These are phyloP conservation scores for Limanda limanda DNA, from an alignment of 2,113 vertebrate genomes.

Conservation along the genomic window DNA sequence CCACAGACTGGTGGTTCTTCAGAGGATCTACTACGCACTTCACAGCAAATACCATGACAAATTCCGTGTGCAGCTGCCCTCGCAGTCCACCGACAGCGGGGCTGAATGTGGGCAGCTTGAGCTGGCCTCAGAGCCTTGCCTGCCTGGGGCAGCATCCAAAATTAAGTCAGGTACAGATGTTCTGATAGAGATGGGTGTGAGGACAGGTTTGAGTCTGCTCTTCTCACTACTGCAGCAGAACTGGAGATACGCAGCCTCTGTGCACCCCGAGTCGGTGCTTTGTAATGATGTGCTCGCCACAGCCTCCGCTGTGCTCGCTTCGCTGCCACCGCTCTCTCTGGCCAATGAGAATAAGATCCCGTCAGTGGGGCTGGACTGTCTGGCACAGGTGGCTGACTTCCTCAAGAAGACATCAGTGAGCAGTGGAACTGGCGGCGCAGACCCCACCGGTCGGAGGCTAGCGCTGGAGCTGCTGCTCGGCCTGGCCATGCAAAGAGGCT, in stretches of 20 bases:
- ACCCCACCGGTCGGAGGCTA: conserved; percentile 79
- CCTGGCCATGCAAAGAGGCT: conserved; percentile 84
- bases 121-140: conserved; percentile 71
- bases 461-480: conserved; percentile 84
- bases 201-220: conserved; percentile 85
- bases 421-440: conserved; percentile 77
- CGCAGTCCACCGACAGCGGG: conserved; percentile 70
- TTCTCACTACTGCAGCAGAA: conserved; percentile 86
- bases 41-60: conserved; percentile 87
- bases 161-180: conserved; percentile 83
- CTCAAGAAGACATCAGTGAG: conserved; percentile 84
- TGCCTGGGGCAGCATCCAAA: conserved; percentile 55
- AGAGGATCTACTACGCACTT: conserved; percentile 85
- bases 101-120: conserved; percentile 74
- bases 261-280: conserved; percentile 80
- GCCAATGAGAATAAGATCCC: conserved; percentile 88
- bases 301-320: conserved; percentile 81
- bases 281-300: conserved; percentile 86
- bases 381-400: conserved; percentile 83
- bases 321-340: conserved; percentile 84
- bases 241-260: conserved; percentile 77
- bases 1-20: conserved; percentile 81
- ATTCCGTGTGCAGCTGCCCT: conserved; percentile 72
- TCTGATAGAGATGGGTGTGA: conserved; percentile 87
- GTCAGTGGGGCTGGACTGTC: conserved; percentile 84